Evolutionary conservation across 2,888 invertebrate species (phyloP).

Genomic region (Anagyrus pseudococci): DNA sequence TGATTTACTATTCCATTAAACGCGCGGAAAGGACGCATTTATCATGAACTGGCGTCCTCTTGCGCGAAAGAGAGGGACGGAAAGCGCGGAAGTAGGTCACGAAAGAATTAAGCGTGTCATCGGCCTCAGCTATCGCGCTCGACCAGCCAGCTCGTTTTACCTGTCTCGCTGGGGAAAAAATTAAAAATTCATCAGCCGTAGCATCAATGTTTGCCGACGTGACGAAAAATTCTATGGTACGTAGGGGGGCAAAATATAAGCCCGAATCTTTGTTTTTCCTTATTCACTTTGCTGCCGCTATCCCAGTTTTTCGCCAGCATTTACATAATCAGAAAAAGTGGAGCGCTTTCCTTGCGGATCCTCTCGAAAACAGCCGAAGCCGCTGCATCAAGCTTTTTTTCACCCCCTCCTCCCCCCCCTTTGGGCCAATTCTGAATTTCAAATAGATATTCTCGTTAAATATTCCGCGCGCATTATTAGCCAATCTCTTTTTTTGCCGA

Average conservation of each 20-base stretch:
- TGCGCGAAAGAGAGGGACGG: too few relatives aligned
- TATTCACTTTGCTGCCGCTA: too few relatives aligned
- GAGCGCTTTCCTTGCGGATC: neutral
- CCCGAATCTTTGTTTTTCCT: too few relatives aligned
- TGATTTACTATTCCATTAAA: slow-evolving; percentile 35
- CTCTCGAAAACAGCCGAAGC: too few relatives aligned
- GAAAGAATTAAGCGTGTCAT: slow-evolving; percentile 2
- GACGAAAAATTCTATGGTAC: too few relatives aligned
- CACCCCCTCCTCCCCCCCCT: slow-evolving; percentile 1
- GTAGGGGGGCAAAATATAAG: too few relatives aligned
- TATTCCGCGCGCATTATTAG: neutral
- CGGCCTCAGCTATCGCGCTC: too few relatives aligned
- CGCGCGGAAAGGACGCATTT: slow-evolving; percentile 17
- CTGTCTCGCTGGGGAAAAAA: too few relatives aligned
- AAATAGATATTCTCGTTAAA: neutral
- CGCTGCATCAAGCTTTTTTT: neutral
- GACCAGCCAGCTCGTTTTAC: too few relatives aligned
- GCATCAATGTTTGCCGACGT: too few relatives aligned
- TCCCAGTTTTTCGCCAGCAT: slow-evolving; percentile 4
- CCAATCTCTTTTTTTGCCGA: neutral
- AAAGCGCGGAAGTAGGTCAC: neutral
- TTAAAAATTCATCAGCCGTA: too few relatives aligned
- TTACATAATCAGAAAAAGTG: neutral
- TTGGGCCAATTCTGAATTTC: neutral
- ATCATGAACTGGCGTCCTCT: slow-evolving; percentile 6